phyloP scores from a whole-genome alignment of 1,140 invertebrate genomes.

The Sitophilus oryzae region DNA sequence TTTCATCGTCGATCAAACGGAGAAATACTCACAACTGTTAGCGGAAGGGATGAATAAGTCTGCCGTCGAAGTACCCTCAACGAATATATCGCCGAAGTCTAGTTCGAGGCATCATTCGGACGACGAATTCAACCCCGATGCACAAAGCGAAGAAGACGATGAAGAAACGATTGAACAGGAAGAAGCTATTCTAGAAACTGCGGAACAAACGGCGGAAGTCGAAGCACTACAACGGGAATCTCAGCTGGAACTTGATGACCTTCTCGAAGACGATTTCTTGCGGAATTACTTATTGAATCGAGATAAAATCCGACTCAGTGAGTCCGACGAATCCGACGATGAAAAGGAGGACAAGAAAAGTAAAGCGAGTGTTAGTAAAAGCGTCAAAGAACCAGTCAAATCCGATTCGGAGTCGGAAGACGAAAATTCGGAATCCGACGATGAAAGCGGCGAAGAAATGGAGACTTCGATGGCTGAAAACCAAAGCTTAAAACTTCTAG shows the following conservation, averaged over 20 bases:
- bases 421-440: constrained; percentile 35
- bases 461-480: constrained; percentile 45
- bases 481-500: constrained; percentile 54
- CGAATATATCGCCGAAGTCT: constrained; percentile 42
- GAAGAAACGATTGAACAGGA: constrained; percentile 95
- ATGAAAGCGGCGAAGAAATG: constrained; percentile 45
- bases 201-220: constrained; percentile 71
- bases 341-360: constrained; percentile 24
- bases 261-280: constrained; percentile 65
- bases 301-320: constrained; percentile 50
- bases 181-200: constrained; percentile 56
- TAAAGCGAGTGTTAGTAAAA: constrained; percentile 14
- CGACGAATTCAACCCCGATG: constrained; percentile 74
- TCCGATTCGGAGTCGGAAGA: constrained; percentile 34
- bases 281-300: constrained; percentile 70
- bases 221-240: constrained; percentile 84
- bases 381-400: constrained; percentile 55
- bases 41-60: constrained; percentile 74
- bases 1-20: constrained; percentile 98
- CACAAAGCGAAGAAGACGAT: constrained; percentile 78
- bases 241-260: constrained; percentile 84
- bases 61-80: constrained; percentile 36
- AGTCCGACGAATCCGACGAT: constrained; percentile 33
- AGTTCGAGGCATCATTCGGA: constrained; percentile 49
- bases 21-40: constrained; percentile 90